These are phyloP conservation scores for Dorcus hopei DNA, from an alignment of 2,888 invertebrate species.

Conservation along the genomic window DNA sequence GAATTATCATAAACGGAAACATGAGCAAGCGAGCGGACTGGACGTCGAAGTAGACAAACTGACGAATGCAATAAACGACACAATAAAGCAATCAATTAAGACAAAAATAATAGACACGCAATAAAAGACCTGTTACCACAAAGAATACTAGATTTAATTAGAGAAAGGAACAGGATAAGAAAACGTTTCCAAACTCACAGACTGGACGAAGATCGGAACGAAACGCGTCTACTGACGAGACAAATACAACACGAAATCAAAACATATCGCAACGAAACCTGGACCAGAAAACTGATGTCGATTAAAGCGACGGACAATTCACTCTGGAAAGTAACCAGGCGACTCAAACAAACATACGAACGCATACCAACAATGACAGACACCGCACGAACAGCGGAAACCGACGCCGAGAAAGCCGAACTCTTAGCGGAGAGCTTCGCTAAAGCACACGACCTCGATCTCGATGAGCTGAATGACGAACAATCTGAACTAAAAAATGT, in stretches of 20 bases:
- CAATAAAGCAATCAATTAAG: too few relatives aligned
- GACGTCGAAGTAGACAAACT: too few relatives aligned
- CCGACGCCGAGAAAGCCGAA: background rate
- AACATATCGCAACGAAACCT: background rate
- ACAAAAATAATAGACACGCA: too few relatives aligned
- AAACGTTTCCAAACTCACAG: background rate
- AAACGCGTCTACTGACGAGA: background rate
- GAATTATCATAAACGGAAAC: slow-evolving; percentile 5
- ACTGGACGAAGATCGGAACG: too few relatives aligned
- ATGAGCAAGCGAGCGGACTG: too few relatives aligned
- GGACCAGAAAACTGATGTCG: background rate
- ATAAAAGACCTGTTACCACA: too few relatives aligned
- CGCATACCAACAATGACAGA: background rate
- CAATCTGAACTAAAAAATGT: background rate
- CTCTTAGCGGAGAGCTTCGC: background rate
- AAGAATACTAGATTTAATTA: too few relatives aligned
- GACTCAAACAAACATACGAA: background rate
- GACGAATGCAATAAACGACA: too few relatives aligned
- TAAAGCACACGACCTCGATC: background rate
- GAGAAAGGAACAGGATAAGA: background rate
- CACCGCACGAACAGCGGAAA: background rate
- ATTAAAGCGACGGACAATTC: background rate
- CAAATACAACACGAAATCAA: background rate
- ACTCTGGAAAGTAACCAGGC: slow-evolving; percentile 1
- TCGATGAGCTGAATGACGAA: background rate